Base-by-base conservation (phyloP, 2,888 invertebrate genomes). In the Epirrhoe alternata region DNA sequence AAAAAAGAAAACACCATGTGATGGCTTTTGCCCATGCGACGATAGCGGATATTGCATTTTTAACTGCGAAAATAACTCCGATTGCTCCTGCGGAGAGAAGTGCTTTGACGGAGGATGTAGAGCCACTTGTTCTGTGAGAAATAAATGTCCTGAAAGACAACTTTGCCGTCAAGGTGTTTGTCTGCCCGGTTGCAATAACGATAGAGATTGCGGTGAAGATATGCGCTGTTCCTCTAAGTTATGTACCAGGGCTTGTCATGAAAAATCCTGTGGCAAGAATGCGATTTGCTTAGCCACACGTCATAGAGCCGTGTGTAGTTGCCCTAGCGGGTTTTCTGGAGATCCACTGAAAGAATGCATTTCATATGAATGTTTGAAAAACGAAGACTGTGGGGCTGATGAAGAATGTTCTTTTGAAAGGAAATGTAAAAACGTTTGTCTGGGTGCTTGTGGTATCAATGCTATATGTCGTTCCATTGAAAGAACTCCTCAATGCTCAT, bases 261-360 rank as follows among this genome's bases (percentile, higher is more conserved):
- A 94, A 70, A 94, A 94, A 52, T 95, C 97, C 0, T 98, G 98
- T 77, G 98, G 98, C 5, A 95, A 94, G 73, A 96, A 97, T 82
- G 97, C 98, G 0, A 82, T 97, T 0, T 98, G 98, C 81, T 94
- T 95, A 71, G 95, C 97, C 0, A 95, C 96, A 1, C 96, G 96
- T 73, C 98, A 98, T 86, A 94, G 97, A 50, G 96, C 97, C 52
- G 94, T 98, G 4, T 98, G 98, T 82, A 94, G 97, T 66, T 98
- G 98, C 81, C 97, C 97, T 0, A 97, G 97, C 79, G 97, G 98
- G 14, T 97, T 94, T 80, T 96, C 96, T 73, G 97, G 97, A 0
- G 97, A 97, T 81, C 97, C 97, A 0, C 95, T 94, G 65, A 95
- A 94, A 71, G 95, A 95, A 78, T 97, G 97, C 78, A 94, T 95